Conservation (phyloP, 1,140 invertebrate species). For the Bombus difficillimus region DNA sequence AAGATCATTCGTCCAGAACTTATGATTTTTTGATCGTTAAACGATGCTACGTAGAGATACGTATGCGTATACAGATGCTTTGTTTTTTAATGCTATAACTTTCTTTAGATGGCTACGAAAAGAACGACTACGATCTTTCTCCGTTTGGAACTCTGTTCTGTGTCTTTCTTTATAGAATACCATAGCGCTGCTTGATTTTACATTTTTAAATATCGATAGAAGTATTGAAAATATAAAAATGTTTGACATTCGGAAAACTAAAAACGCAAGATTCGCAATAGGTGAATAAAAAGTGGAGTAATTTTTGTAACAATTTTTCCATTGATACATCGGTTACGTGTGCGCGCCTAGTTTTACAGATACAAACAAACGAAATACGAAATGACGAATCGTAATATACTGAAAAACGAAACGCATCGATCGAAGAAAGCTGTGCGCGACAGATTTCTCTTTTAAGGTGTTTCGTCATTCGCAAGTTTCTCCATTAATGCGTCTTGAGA, state of each 20-base stretch:
- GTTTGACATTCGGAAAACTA: too few relatives aligned
- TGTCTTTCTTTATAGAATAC: neutral
- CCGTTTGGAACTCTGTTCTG: neutral
- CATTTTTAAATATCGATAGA: neutral
- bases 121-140: neutral
- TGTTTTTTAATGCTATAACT: neutral
- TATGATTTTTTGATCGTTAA: neutral
- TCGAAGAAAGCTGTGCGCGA: neutral
- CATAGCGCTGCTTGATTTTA: neutral
- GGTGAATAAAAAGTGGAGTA: neutral
- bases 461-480: conserved; percentile 29
- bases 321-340: too few relatives aligned
- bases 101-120: neutral
- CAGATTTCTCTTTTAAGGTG: neutral
- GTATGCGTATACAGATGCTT: neutral
- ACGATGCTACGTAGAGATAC: neutral
- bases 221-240: neutral
- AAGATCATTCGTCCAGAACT: neutral
- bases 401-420: neutral
- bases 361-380: neutral
- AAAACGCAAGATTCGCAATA: too few relatives aligned
- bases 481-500: conserved; percentile 43
- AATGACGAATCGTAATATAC: neutral
- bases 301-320: too few relatives aligned
- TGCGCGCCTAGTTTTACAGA: too few relatives aligned